These are phyloP conservation scores for Terrapene triunguis DNA, from an alignment of 2,113 vertebrate species.

Conservation along the genomic window DNA sequence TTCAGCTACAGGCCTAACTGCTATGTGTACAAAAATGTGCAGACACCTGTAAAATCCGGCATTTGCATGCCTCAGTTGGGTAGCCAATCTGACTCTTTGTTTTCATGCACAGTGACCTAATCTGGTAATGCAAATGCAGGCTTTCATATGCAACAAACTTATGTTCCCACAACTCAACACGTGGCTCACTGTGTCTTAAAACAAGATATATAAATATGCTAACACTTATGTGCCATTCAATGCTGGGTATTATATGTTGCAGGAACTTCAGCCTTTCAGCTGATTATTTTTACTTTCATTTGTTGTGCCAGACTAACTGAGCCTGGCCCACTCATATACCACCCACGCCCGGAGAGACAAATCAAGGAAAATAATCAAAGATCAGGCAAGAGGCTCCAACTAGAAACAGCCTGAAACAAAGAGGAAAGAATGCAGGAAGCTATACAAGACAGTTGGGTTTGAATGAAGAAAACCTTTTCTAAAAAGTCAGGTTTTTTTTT, in stretches of 20 bases:
- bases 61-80: slow-evolving; percentile 7
- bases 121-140: slow-evolving; percentile 29
- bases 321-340: not conserved
- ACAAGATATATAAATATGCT: slow-evolving; percentile 52
- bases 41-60: not conserved
- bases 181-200: slow-evolving; percentile 54
- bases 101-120: slow-evolving; percentile 42
- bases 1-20: not conserved
- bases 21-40: not conserved
- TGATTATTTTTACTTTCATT: slow-evolving; percentile 59
- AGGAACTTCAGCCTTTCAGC: slow-evolving; percentile 29
- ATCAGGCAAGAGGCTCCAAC: not conserved
- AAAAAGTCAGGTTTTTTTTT: not conserved
- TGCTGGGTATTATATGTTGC: slow-evolving; percentile 60
- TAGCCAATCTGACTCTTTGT: slow-evolving; percentile 1
- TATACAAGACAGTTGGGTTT: not conserved
- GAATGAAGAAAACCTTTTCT: not conserved
- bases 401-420: not conserved
- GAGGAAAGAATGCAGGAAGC: not conserved
- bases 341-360: not conserved
- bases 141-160: slow-evolving; percentile 6
- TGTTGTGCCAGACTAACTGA: slow-evolving; percentile 18
- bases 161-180: slow-evolving; percentile 24
- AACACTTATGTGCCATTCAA: slow-evolving; percentile 38
- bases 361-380: not conserved